Percentiles rank a stretch among this genome's conserved stretches.
phyloP scores from a whole-genome alignment of 2,113 vertebrate genomes.

The Saguinus midas region DNA sequence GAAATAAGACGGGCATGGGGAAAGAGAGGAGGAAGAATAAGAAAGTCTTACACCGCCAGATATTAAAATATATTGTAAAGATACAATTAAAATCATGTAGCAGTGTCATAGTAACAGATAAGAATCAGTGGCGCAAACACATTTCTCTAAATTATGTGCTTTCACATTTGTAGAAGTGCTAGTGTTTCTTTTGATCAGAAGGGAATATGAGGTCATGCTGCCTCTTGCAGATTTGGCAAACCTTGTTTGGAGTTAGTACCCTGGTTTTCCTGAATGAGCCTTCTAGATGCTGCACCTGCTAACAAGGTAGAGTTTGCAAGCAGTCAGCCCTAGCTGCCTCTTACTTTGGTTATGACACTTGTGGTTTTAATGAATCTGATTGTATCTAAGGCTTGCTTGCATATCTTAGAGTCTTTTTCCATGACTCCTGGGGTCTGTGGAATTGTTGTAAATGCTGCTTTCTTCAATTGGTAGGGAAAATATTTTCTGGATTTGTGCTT shows the following conservation, averaged over 20 bases:
- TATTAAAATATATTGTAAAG: slow-evolving; percentile 8
- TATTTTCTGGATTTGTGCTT: slow-evolving; percentile 41
- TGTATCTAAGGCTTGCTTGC: not conserved
- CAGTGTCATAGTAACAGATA: not conserved
- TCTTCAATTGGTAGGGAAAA: not conserved
- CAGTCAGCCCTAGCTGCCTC: not conserved
- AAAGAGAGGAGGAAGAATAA: not conserved
- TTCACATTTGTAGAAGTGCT: not conserved
- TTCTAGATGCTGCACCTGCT: not conserved
- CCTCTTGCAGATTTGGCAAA: not conserved
- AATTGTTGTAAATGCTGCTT: not conserved
- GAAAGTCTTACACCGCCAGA: not conserved
- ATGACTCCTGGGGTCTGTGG: not conserved
- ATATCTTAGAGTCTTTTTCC: not conserved
- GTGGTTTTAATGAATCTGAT: not conserved
- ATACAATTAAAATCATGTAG: not conserved
- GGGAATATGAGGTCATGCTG: not conserved
- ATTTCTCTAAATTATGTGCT: not conserved
- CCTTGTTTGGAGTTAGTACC: not conserved
- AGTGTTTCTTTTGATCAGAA: not conserved
- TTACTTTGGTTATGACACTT: not conserved
- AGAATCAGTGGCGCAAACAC: not conserved
- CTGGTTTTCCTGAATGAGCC: not conserved
- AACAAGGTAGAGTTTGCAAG: not conserved
- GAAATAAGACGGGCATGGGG: not conserved